Percentiles rank a stretch among this genome's conserved stretches.
phyloP scores from a whole-genome alignment of 1,140 invertebrate species.

The Drosophila sp. region DNA sequence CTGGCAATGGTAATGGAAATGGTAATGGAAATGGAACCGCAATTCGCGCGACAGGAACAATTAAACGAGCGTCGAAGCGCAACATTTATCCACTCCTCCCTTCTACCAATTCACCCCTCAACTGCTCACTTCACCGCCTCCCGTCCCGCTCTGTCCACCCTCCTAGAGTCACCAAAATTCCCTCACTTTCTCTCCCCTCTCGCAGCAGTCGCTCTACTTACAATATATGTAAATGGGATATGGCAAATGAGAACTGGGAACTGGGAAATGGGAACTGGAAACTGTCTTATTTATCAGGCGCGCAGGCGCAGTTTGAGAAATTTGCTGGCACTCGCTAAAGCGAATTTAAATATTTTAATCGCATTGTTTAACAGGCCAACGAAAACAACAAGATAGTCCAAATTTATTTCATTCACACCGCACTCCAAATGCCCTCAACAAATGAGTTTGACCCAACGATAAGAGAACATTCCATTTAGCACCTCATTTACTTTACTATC shows the following conservation, averaged over 20 bases:
- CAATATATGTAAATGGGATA: conserved; percentile 73
- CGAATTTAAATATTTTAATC: conserved; percentile 82
- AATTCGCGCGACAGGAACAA: conserved; percentile 80
- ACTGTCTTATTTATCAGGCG: conserved; percentile 77
- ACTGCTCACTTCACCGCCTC: neutral
- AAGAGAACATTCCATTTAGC: neutral
- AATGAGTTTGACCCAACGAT: neutral
- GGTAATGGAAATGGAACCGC: conserved; percentile 55
- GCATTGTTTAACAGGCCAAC: conserved; percentile 55
- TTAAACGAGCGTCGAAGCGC: conserved; percentile 74
- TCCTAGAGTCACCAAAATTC: conserved; percentile 1
- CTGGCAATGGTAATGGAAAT: neutral
- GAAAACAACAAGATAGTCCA: conserved; percentile 26
- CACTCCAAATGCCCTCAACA: conserved; percentile 9
- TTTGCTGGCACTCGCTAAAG: conserved; percentile 62
- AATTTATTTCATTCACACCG: conserved; percentile 7
- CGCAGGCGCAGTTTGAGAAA: conserved; percentile 66
- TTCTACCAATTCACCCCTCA: neutral
- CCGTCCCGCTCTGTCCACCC: neutral
- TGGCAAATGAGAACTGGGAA: conserved; percentile 57
- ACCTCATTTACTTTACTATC: too few relatives aligned
- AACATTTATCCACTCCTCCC: conserved; percentile 43
- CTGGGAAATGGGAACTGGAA: conserved; percentile 63
- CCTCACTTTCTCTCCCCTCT: neutral
- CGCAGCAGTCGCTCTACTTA: conserved; percentile 30